Evolutionary conservation across 1,140 invertebrate species (phyloP).

Genomic region (Calliphora vicina): DNA sequence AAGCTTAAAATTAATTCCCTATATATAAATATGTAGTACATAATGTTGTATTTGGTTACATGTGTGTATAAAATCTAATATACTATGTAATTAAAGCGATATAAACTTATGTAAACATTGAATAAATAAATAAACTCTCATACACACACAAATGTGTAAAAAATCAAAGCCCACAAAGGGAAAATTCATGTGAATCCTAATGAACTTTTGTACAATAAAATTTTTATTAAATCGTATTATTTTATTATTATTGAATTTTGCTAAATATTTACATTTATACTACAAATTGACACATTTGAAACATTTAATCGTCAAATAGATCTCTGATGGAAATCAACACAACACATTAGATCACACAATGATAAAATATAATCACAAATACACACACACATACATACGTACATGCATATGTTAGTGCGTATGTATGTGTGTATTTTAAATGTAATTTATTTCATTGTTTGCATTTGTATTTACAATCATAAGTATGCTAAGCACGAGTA

Average conservation of each 20-base stretch:
- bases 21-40: too few species aligned
- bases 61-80: too few species aligned
- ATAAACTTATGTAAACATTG: too few species aligned
- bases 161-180: too few species aligned
- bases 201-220: background rate
- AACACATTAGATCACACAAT: background rate
- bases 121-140: background rate
- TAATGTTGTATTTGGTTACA: too few species aligned
- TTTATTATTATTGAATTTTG: background rate
- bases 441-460: background rate
- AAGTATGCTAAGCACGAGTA: background rate
- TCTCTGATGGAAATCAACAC: background rate
- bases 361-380: background rate
- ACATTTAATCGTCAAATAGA: background rate
- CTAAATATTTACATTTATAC: background rate
- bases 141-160: background rate
- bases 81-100: too few species aligned
- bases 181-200: background rate
- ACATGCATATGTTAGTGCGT: background rate
- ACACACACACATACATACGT: background rate
- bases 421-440: too few species aligned
- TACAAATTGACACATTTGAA: background rate
- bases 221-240: background rate
- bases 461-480: background rate
- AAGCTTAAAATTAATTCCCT: too few species aligned